Conservation (phyloP, 2,113 vertebrate species). For the Ciconia stormi region DNA sequence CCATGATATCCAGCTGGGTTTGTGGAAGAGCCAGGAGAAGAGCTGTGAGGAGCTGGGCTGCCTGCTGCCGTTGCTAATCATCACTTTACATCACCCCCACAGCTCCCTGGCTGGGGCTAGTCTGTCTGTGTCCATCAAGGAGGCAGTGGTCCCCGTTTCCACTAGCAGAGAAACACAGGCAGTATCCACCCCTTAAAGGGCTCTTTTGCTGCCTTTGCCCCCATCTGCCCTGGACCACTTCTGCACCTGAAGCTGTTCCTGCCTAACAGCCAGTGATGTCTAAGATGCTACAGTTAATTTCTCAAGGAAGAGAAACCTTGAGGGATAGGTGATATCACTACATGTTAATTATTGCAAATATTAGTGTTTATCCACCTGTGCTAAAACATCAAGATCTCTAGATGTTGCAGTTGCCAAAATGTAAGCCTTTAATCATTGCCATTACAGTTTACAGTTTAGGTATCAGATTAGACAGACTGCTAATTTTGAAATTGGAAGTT, state of each 20-base stretch:
- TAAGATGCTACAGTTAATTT: background rate
- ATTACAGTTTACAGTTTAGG: background rate
- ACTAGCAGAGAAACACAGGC: background rate
- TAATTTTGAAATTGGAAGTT: background rate
- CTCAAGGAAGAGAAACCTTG: background rate
- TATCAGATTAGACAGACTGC: background rate
- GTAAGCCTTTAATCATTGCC: background rate
- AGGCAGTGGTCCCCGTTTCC: background rate
- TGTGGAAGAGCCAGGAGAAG: background rate
- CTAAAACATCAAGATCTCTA: background rate
- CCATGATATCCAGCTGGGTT: background rate
- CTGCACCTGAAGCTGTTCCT: background rate
- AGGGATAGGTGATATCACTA: background rate
- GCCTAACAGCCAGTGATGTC: background rate
- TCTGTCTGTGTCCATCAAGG: background rate
- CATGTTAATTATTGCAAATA: background rate
- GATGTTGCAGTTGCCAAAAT: background rate
- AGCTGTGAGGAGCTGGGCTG: background rate
- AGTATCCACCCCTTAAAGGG: background rate
- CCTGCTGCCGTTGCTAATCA: background rate
- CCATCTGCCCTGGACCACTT: background rate
- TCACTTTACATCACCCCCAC: accelerated
- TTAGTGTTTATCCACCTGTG: background rate
- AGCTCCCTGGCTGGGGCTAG: accelerated
- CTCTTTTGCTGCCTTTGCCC: background rate